Conservation (phyloP, 2,113 vertebrate species). For the Stegastes partitus region DNA sequence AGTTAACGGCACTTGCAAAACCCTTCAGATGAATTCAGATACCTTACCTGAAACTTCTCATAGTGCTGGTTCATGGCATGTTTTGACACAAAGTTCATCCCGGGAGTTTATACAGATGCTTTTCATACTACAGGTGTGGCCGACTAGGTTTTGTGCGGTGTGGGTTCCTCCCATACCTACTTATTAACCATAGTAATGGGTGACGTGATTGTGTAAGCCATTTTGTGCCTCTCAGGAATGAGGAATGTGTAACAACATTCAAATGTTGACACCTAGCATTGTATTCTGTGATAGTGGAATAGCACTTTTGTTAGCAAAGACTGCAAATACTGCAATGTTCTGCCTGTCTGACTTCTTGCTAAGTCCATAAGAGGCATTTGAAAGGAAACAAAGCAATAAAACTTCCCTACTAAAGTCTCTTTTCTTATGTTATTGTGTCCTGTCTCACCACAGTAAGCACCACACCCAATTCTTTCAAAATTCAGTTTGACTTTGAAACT, state of each 20-base stretch:
- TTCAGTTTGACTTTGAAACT: not conserved
- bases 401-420: not conserved
- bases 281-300: not conserved
- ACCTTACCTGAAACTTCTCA: too few species aligned
- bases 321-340: not conserved
- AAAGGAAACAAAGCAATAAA: not conserved
- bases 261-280: slow-evolving; percentile 12
- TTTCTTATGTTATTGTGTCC: not conserved
- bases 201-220: slow-evolving; percentile 4
- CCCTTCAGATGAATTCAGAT: not conserved
- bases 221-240: slow-evolving; percentile 4
- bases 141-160: not conserved
- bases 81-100: not conserved
- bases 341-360: not conserved
- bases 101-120: not conserved
- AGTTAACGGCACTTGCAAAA: not conserved
- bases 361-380: not conserved
- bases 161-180: not conserved
- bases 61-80: not conserved
- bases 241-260: slow-evolving; percentile 22
- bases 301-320: not conserved
- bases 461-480: not conserved
- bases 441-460: not conserved
- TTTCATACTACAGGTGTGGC: not conserved
- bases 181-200: not conserved